These are phyloP conservation scores for Diarsia dahlii DNA, from an alignment of 2,888 invertebrate species.

Conservation along the genomic window DNA sequence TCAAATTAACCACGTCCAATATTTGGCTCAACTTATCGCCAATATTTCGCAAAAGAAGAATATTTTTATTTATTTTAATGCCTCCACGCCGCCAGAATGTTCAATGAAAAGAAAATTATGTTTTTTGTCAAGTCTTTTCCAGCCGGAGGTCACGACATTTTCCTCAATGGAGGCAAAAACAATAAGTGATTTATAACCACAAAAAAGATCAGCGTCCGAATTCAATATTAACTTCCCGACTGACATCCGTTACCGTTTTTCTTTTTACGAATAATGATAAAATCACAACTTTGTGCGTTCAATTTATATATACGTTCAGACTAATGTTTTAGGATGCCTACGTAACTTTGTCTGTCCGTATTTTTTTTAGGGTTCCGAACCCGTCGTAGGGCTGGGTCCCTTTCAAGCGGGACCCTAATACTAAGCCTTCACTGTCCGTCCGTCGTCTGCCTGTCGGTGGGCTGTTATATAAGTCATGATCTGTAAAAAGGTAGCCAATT, in stretches of 20 bases:
- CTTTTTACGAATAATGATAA: conserved; percentile 34
- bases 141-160: conserved; percentile 39
- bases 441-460: too few relatives aligned
- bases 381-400: too few relatives aligned
- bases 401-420: too few relatives aligned
- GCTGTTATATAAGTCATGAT: too few relatives aligned
- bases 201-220: conserved; percentile 54
- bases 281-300: conserved; percentile 3
- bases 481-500: too few relatives aligned
- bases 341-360: not conserved
- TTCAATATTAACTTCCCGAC: conserved; percentile 50
- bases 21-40: conserved; percentile 38
- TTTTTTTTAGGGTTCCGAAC: too few relatives aligned
- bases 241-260: conserved; percentile 31
- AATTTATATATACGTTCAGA: not conserved
- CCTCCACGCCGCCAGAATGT: not conserved
- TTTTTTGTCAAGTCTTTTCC: conserved; percentile 34
- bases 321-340: not conserved
- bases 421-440: too few relatives aligned
- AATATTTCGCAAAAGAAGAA: conserved; percentile 19
- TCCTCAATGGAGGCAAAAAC: conserved; percentile 51
- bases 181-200: conserved; percentile 55
- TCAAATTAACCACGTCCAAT: conserved; percentile 30
- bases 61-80: conserved; percentile 25
- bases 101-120: conserved; percentile 36